Conservation (phyloP, 2,797 vertebrate genomes). For the Hypotaenidia okinawae region DNA sequence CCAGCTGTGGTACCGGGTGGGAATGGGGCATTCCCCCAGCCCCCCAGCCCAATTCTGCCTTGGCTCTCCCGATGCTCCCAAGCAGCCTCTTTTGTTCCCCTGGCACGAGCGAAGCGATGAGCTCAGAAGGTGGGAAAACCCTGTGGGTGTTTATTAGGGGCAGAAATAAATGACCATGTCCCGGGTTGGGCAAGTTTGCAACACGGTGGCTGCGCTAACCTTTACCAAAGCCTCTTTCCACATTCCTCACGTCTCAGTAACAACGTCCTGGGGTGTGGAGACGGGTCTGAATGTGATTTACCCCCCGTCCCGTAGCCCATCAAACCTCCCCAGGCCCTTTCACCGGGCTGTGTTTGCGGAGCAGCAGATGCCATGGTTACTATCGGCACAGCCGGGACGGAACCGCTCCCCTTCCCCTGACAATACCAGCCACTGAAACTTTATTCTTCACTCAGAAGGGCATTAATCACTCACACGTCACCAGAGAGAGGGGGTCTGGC, state of each 20-base stretch:
- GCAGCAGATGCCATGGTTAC: conserved; percentile 37
- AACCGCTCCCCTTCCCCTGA: conserved; percentile 25
- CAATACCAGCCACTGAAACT: conserved; percentile 49
- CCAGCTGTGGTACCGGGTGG: accelerated
- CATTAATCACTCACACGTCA: conserved; percentile 24
- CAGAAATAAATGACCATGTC: neutral
- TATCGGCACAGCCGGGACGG: neutral
- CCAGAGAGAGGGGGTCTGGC: neutral
- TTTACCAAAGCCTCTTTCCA: neutral
- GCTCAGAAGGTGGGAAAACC: neutral
- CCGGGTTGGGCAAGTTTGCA: neutral
- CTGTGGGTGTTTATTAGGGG: neutral
- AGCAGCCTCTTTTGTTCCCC: neutral
- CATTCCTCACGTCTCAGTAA: neutral
- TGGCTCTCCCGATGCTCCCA: neutral
- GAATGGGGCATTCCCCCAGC: neutral
- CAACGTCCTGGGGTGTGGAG: neutral
- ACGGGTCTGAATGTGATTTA: neutral
- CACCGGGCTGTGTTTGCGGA: neutral
- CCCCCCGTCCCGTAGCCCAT: neutral
- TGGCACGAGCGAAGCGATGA: neutral
- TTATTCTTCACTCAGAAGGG: neutral
- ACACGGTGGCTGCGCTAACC: neutral
- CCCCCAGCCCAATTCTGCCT: neutral
- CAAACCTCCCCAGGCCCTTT: neutral